Base-by-base conservation (phyloP, 2,797 vertebrate species). In the Harpagifer antarcticus region DNA sequence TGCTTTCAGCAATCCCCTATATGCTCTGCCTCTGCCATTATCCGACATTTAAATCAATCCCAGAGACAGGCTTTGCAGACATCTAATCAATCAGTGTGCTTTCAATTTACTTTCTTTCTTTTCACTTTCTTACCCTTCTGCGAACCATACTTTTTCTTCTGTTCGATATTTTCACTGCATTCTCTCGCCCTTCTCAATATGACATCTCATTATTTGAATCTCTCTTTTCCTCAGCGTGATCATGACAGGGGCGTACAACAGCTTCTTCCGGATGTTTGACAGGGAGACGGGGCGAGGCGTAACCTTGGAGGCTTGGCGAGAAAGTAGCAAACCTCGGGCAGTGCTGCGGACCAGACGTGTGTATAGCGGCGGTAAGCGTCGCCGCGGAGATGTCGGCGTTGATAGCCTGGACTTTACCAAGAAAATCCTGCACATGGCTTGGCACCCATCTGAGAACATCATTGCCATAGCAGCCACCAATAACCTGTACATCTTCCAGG, bases 401-500 rank as follows among this genome's bases (percentile, higher is more conserved):
- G 98, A 99, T 86, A 99, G 98, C 92, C 91, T 99, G 95, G 98
- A 99, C 96, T 99, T 99, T 90, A 96, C 96, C 56, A 98, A 98
- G 95, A 99, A 99, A 91, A 99, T 99, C 91, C 95, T 99, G 83
- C 98, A 99, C 95, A 99, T 97, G 75, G 98, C 98, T 52, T 99
- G 98, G 98, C 98, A 99, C 88, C 98, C 98, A 0, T 94, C 95
- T 0, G 98, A 99, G 94, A 99, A 99, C 86, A 99, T 99, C 93
- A 99, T 99, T 33, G 98, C 98, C 92, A 98, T 99, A 50, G 98
- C 98, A 9, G 97, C 98, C 92, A 99, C 98, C 93, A 99, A 99
- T 95, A 99, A 99, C 95, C 96, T 99, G 85, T 99, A 99, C 94
- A 99, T 99, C 95, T 99, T 99, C 95, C 98, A 99, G 95, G 98